Conservation (phyloP, 2,888 invertebrate genomes). For the Hirtodrosophila trivittata region DNA sequence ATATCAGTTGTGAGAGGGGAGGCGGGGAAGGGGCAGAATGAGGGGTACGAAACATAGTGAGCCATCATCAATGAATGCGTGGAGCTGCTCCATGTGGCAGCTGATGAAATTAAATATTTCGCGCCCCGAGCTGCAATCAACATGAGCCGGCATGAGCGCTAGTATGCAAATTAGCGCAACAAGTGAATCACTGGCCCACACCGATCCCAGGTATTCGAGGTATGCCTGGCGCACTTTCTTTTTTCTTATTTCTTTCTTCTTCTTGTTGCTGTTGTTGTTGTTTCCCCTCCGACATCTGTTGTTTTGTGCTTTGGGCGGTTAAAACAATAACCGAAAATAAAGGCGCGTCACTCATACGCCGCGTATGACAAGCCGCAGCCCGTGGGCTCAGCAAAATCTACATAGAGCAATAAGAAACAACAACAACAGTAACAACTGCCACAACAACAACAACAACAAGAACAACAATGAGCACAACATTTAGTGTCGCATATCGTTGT, state of each 20-base stretch:
- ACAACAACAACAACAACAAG: conserved; percentile 28
- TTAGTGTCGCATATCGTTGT: conserved; percentile 77
- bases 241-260: conserved; percentile 26
- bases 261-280: background rate
- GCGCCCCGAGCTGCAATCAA: conserved; percentile 25
- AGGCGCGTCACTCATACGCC: conserved; percentile 80
- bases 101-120: conserved; percentile 26
- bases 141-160: no score
- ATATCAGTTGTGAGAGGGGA: background rate
- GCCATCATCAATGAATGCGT: conserved; percentile 60
- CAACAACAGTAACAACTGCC: conserved; percentile 27
- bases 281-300: background rate
- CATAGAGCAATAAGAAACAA: conserved; percentile 25
- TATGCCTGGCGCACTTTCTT: conserved; percentile 74
- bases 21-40: conserved; percentile 23
- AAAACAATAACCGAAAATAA: conserved; percentile 78
- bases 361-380: conserved; percentile 73
- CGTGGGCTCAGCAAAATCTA: conserved; percentile 62
- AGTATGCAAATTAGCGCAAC: conserved; percentile 62
- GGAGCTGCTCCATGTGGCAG: conserved; percentile 34
- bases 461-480: conserved; percentile 60
- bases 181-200: conserved; percentile 66
- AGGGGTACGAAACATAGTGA: no score
- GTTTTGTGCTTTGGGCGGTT: conserved; percentile 57
- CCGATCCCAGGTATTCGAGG: conserved; percentile 28